Evolutionary conservation across 2,888 invertebrate species (phyloP).

Genomic region (Eurytoma adleriae): DNA sequence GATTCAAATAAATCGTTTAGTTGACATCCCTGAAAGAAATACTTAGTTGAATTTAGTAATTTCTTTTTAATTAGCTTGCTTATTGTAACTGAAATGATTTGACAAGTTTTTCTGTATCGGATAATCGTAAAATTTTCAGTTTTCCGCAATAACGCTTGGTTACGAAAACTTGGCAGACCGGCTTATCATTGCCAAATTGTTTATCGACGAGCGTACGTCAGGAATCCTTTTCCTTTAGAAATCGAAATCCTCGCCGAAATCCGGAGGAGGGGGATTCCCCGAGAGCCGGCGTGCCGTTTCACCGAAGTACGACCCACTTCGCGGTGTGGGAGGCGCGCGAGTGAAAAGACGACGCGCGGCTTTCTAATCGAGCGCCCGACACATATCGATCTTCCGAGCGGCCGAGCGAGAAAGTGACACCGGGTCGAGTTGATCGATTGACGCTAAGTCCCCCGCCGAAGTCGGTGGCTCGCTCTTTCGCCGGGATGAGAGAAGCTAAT

Average conservation of each 20-base stretch:
- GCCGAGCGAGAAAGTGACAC: slow-evolving; percentile 49
- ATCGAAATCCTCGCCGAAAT: background rate
- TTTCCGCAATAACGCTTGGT: no score
- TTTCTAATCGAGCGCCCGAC: slow-evolving; percentile 68
- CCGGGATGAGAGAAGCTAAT: background rate
- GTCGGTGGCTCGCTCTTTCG: background rate
- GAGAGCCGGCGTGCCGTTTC: background rate
- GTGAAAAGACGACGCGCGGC: slow-evolving; percentile 66
- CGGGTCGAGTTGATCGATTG: background rate
- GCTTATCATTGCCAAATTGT: no score
- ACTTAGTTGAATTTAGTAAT: no score
- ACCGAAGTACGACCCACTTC: background rate
- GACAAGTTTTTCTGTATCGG: no score
- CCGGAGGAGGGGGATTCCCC: background rate
- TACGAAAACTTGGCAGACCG: no score
- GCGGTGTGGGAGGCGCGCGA: slow-evolving; percentile 45
- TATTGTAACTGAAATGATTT: no score
- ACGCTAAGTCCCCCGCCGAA: no score
- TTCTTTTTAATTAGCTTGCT: no score
- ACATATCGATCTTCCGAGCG: slow-evolving; percentile 50
- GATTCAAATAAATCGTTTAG: no score
- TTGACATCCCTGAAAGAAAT: no score
- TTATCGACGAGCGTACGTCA: no score
- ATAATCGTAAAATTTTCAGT: background rate
- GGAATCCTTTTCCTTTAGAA: background rate